Percentiles rank a stretch among this genome's conserved stretches.
Conservation (phyloP, 2,888 invertebrate species). For the Pocota personata region DNA sequence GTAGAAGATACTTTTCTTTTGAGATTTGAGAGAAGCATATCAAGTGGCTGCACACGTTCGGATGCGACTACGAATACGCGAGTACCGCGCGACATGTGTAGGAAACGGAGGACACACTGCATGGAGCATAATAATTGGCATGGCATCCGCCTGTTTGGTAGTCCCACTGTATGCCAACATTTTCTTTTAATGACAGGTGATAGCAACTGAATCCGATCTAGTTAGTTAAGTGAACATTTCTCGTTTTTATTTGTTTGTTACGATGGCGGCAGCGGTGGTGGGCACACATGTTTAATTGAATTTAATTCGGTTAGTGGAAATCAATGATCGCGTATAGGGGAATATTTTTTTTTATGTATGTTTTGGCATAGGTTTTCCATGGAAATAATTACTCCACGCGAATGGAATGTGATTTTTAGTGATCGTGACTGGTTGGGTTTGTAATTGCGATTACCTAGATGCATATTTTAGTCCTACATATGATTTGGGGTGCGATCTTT, state of each 20-base stretch:
- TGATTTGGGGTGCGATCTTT: constrained; percentile 1
- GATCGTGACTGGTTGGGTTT: constrained; percentile 51
- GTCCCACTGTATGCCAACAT: constrained; percentile 50
- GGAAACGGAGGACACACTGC: constrained; percentile 52
- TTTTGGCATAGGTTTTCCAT: constrained; percentile 9
- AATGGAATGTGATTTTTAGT: constrained; percentile 44
- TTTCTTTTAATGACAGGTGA: constrained; percentile 73
- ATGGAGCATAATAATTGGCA: constrained; percentile 71
- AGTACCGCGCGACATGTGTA: constrained; percentile 57
- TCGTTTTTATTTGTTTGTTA: constrained; percentile 11
- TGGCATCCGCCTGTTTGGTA: constrained; percentile 62
- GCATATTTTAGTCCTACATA: constrained; percentile 10
- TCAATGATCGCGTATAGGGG: constrained; percentile 36
- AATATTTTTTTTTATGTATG: constrained; percentile 20
- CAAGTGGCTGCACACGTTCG: constrained; percentile 26
- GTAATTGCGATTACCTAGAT: constrained; percentile 44
- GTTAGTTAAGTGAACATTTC: constrained; percentile 57
- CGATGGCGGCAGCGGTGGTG: not conserved
- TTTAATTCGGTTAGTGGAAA: constrained; percentile 62
- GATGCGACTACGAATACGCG: constrained; percentile 2
- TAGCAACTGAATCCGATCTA: constrained; percentile 65
- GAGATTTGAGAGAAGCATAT: constrained; percentile 46
- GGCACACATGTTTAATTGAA: constrained; percentile 53
- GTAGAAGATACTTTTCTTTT: constrained; percentile 19
- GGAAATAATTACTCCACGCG: constrained; percentile 56